Conservation (phyloP, 2,797 vertebrate genomes). For the Telmatherina bonti region DNA sequence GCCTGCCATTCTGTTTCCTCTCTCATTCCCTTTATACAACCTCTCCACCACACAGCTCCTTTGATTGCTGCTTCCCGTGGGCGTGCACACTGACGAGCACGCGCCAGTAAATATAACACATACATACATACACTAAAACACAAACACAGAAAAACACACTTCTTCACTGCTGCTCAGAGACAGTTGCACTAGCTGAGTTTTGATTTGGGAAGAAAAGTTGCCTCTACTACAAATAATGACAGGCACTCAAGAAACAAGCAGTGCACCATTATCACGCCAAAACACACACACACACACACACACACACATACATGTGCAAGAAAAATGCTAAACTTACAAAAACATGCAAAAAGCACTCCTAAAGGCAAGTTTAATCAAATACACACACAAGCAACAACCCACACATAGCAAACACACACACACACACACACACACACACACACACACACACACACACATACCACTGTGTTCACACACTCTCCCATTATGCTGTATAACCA, state of each 20-base stretch:
- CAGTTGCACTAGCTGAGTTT: slow-evolving; percentile 69
- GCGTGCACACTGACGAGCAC: slow-evolving; percentile 35
- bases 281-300: slow-evolving; percentile 12
- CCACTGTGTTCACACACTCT: slow-evolving; percentile 55
- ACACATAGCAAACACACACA: slow-evolving; percentile 49
- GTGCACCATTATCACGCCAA: slow-evolving; percentile 42
- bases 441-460: slow-evolving; percentile 39
- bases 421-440: slow-evolving; percentile 56
- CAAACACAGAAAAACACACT: slow-evolving; percentile 40
- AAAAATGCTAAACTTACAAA: slow-evolving; percentile 45
- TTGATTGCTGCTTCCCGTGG: slow-evolving; percentile 70
- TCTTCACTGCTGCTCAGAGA: slow-evolving; percentile 48
- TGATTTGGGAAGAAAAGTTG: slow-evolving; percentile 72
- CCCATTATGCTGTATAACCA: slow-evolving; percentile 67
- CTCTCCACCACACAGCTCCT: slow-evolving; percentile 67
- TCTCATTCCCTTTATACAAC: slow-evolving; percentile 64
- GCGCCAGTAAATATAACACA: slow-evolving; percentile 38
- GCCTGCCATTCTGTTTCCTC: slow-evolving; percentile 73
- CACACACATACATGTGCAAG: slow-evolving; percentile 9
- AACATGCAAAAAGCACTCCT: slow-evolving; percentile 46
- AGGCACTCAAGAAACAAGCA: slow-evolving; percentile 61
- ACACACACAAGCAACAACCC: slow-evolving; percentile 58
- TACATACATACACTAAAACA: slow-evolving; percentile 40
- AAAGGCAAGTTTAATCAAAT: slow-evolving; percentile 60
- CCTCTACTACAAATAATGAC: slow-evolving; percentile 70